Base-by-base conservation (phyloP, 2,113 vertebrate species). In the Nerophis ophidion region DNA sequence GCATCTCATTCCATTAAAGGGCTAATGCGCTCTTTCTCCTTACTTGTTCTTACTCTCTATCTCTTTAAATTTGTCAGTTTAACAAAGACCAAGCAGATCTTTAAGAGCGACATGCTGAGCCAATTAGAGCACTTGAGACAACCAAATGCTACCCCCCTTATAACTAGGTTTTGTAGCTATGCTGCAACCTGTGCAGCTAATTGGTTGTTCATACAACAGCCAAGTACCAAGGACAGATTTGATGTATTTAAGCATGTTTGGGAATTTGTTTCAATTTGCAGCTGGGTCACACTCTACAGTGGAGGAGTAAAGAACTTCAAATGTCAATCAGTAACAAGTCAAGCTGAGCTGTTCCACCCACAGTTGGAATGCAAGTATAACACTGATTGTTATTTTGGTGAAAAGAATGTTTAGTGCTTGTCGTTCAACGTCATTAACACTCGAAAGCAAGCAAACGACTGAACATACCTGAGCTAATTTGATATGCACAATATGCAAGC, bases 51-150 rank as follows among this genome's bases (percentile, higher is more conserved):
- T 48, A 50, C 57, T 79, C 66, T 80, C 52, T 68, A 61, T 75
- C 71, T 72, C 58, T 74, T 71, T 65, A 82, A 80, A 67, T 77
- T 74, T 76, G 74, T 78, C 81, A 85, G 72, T 76, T 66, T 70
- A 77, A 80, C 76, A 88, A 83, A 81, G 70, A 79, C 66, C 46
- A 52, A 72, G 44, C 50, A 14, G 66, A 72, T 66, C 57, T 64
- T 36, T 63, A 47, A 80, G 71, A 80, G 71, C 46, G 51, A 73
- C 74, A 79, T 72, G 71, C 70, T 61, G n/a, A 44, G 63, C 79
- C 84, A 88, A 84, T 88, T 84, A 87, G 69, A 75, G 66, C 57
- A 64, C 75, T 87, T 75, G 76, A 86, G 76, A 80, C 74, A 47
- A 57, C 51, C 70, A 80, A 81, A 73, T 74, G 55, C 50, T 58